phyloP scores from a whole-genome alignment of 2,113 vertebrate genomes.

The Sturnira hondurensis region DNA sequence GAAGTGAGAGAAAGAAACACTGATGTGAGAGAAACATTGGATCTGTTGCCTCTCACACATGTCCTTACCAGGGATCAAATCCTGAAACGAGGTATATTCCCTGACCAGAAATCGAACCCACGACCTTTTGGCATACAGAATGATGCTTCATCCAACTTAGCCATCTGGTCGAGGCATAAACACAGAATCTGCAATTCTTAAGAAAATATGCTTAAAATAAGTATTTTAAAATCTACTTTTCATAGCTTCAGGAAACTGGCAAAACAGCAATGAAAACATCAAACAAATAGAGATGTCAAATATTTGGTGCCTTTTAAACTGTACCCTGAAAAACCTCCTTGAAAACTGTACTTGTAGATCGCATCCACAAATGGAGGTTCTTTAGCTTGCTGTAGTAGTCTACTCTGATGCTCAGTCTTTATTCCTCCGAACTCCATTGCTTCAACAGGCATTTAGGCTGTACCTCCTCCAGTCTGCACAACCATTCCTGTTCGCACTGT shows the following conservation, averaged over 20 bases:
- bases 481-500: not conserved
- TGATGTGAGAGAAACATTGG: no score
- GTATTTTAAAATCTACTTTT: not conserved
- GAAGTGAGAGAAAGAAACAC: no score
- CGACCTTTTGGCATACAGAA: no score
- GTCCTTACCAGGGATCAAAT: no score
- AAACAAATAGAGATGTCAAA: not conserved
- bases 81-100: no score
- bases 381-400: not conserved
- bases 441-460: not conserved
- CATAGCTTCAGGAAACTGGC: not conserved
- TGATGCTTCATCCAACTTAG: no score
- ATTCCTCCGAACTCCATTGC: not conserved
- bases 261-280: not conserved
- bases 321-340: not conserved
- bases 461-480: not conserved
- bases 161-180: not conserved
- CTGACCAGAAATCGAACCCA: no score
- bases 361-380: not conserved
- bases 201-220: slow-evolving; percentile 12
- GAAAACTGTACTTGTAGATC: not conserved
- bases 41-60: no score
- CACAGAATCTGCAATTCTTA: not conserved
- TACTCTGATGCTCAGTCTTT: not conserved
- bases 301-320: not conserved